Base-by-base conservation (phyloP, 2,888 invertebrate species). In the Rhagophthalmus giganteus region DNA sequence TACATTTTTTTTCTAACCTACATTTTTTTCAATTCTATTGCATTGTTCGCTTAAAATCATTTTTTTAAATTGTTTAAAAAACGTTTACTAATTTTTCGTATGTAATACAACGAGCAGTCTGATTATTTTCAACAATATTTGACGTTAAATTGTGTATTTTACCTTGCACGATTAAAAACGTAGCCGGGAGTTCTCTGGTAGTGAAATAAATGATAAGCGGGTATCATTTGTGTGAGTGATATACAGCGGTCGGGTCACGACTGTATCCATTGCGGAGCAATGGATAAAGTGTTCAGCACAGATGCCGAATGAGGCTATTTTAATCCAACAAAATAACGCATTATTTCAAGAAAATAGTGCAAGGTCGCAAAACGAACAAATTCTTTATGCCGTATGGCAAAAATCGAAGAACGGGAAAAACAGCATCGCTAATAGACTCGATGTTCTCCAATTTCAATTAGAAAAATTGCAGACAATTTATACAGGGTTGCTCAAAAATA, bases 311-410 rank as follows among this genome's bases (percentile, higher is more conserved):
- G 30, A 40, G 15, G 40, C 40, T n/a, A 30, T 30, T 10, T 30
- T 40, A 40, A 40, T 41, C 2, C 20, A 38, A 27, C 38, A 41
- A 31, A 41, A 31, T 20, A 31, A 27, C 13, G 11, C 39, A 10
- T 2, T 28, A 6, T 39, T 39, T 28, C 28, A 39, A 16, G 27
- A 39, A 41, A 41, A 41, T 41, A 41, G 40, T 15, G 15, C 41
- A 13, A 41, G 30, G 9, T 41, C 40, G 15, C 40, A 40, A 13
- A 40, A 40, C 13, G 28, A 40, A 40, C 40, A 30, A 11, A 30
- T 10, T 8, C 30, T 14, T 3, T 40, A 10, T 40, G 9, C 2
- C 11, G 13, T 30, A 9, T 40, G 40, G 30, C 2, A 40, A 30
- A 28, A 15, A 9, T 24, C 25, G 4, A 27, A 25, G 26, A n/a